A percentile compares a stretch with the other conserved stretches of the same genome.
These are phyloP conservation scores for Sphaeramia orbicularis DNA, from an alignment of 2,797 vertebrate genomes.

Conservation along the genomic window DNA sequence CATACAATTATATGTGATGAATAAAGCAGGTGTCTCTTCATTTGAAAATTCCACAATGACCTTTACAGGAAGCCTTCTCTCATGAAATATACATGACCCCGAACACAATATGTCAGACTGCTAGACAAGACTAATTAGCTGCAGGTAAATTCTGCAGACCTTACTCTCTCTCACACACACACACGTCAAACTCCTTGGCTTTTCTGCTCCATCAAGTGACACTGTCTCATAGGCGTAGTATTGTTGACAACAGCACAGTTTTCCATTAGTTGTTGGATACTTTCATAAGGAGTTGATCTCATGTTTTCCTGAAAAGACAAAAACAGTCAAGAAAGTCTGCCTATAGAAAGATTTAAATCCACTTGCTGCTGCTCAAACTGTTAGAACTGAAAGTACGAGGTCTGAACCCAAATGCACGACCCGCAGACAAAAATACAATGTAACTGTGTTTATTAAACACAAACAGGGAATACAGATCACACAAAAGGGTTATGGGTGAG, in stretches of 20 bases:
- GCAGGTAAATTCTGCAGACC: constrained; percentile 75
- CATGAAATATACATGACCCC: constrained; percentile 83
- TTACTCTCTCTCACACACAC: constrained; percentile 19
- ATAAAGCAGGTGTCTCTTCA: constrained; percentile 79
- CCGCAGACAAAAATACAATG: too few relatives aligned
- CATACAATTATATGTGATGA: constrained; percentile 72
- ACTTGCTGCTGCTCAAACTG: too few relatives aligned
- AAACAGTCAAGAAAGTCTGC: constrained; percentile 2
- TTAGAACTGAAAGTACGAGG: too few relatives aligned
- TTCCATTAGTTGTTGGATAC: constrained; percentile 8
- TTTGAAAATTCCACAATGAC: constrained; percentile 81
- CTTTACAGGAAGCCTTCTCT: constrained; percentile 79
- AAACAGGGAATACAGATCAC: too few relatives aligned
- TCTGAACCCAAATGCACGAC: too few relatives aligned
- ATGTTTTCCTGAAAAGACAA: not conserved
- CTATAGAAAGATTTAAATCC: not conserved
- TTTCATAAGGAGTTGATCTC: not conserved
- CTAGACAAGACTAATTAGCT: constrained; percentile 79
- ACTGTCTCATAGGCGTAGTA: constrained; percentile 11
- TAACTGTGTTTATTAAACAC: too few relatives aligned
- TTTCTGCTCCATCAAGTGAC: constrained; percentile 12
- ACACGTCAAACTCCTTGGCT: constrained; percentile 30
- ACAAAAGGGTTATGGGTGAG: too few relatives aligned
- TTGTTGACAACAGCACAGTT: constrained; percentile 30
- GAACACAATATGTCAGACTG: constrained; percentile 79